Evolutionary conservation across 2,113 vertebrate species (phyloP), one percentile per base, ranked within the genome.

Genomic region (Ceyx margarethae): DNA sequence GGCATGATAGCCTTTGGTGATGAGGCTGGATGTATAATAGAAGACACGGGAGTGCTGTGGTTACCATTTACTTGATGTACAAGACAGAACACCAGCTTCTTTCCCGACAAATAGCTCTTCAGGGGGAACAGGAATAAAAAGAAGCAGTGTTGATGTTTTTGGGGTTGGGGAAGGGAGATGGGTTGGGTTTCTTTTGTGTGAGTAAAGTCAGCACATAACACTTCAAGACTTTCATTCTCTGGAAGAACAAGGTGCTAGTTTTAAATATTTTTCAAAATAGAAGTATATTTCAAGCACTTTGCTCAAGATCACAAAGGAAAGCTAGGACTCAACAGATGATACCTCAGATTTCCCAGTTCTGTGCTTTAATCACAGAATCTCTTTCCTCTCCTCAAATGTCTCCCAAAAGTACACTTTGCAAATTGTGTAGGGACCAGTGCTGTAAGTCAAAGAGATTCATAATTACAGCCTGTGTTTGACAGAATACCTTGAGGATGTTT

Each of bases 61-160:
- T 50, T 82, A 69, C 64, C 42, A 54, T 80, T 89, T 89, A 66
- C 21, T 72, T 80, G 65, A 90, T 84, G 21, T 82, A 84, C 40
- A 72, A 72, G 66, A 56, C 31, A 48, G 9, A 95, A 57, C 10
- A 78, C 7, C 40, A 72, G n/a, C 31, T 81, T 83, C n/a, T 83
- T 90, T 79, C 45, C 21, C 35, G 43, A 71, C 33, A 81, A 85
- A 81, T 22, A 56, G 19, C 35, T 85, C 40, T 77, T 87, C 29
- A 37, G 61, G 1, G 51, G 65, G 51, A 93, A 85, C 4, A 60
- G 21, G 33, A 76, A 56, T 25, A 16, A 60, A 50, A 77, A 66
- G 74, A 15, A 18, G 1, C 8, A 64, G 11, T 58, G 18, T 5
- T 60, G 17, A 1, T 61, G 35, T 5, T 23, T 75, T 54, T 45